phyloP scores from a whole-genome alignment of 2,113 vertebrate species.

The Psephotus haematonotus region DNA sequence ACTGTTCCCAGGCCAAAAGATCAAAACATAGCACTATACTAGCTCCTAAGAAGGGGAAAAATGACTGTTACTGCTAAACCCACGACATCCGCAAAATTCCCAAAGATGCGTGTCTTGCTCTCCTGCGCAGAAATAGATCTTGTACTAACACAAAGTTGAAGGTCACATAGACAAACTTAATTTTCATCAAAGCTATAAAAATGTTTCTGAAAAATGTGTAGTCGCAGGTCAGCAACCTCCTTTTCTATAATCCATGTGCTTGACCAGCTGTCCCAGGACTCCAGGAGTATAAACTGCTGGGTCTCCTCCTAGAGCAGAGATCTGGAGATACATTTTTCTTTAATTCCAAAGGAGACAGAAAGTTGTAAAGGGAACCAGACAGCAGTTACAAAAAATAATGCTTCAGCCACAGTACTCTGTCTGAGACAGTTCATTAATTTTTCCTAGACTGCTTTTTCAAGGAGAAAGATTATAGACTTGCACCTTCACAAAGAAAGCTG shows the following conservation, averaged over 20 bases:
- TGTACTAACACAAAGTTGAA: not conserved
- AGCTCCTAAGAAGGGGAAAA: too few species aligned
- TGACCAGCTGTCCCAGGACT: rapidly evolving
- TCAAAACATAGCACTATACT: too few species aligned
- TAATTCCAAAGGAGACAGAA: not conserved
- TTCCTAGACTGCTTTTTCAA: not conserved
- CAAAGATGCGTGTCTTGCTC: not conserved
- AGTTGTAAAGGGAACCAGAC: not conserved
- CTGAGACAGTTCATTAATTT: not conserved
- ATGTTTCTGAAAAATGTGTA: not conserved
- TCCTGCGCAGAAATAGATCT: not conserved
- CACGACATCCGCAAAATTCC: not conserved
- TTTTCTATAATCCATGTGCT: not conserved
- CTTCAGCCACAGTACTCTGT: not conserved
- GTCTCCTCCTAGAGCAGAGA: not conserved
- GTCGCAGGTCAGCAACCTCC: not conserved
- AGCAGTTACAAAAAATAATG: not conserved
- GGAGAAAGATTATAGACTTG: not conserved
- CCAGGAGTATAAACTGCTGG: not conserved
- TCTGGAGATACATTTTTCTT: not conserved
- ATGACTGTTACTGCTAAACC: too few species aligned
- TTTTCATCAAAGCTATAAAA: not conserved
- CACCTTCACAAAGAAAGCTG: not conserved
- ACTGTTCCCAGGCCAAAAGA: too few species aligned
- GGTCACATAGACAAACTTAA: not conserved